Evolutionary conservation across 2,113 vertebrate species (phyloP).

Genomic region (Desmodus rotundus): DNA sequence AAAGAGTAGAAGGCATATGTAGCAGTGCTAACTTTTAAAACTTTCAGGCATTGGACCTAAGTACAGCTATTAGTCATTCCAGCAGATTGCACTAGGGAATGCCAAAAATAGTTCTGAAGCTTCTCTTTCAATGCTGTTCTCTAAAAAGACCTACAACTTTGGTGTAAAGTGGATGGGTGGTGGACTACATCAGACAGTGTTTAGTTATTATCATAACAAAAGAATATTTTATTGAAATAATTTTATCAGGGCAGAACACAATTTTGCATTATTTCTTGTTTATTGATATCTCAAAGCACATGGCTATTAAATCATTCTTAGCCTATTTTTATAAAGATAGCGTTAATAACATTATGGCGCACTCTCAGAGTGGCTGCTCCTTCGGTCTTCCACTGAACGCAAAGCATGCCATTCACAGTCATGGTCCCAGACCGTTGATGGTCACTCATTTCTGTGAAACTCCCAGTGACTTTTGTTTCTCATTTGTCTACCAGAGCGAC

Average conservation of each 20-base stretch:
- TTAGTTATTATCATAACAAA: neutral
- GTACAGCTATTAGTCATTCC: slow-evolving; percentile 1
- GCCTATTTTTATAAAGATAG: neutral
- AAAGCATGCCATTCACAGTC: neutral
- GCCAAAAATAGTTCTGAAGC: slow-evolving; percentile 3
- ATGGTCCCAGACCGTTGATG: neutral
- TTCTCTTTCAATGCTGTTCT: neutral
- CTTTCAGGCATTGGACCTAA: neutral
- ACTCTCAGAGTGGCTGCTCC: neutral
- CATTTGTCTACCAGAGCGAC: neutral
- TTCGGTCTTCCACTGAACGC: neutral
- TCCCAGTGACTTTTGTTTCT: neutral
- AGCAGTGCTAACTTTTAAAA: neutral
- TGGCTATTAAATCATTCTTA: neutral
- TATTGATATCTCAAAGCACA: neutral
- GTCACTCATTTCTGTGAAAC: neutral
- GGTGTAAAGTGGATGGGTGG: neutral
- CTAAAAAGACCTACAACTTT: neutral
- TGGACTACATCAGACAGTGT: neutral
- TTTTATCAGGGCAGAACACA: neutral
- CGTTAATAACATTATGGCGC: neutral
- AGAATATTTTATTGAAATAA: neutral
- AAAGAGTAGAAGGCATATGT: neutral
- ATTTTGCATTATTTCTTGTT: neutral
- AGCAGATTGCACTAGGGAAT: neutral